Evolutionary conservation across 2,113 vertebrate species (phyloP), one percentile per base, ranked within the genome.

Genomic region (Colinus virginianus): DNA sequence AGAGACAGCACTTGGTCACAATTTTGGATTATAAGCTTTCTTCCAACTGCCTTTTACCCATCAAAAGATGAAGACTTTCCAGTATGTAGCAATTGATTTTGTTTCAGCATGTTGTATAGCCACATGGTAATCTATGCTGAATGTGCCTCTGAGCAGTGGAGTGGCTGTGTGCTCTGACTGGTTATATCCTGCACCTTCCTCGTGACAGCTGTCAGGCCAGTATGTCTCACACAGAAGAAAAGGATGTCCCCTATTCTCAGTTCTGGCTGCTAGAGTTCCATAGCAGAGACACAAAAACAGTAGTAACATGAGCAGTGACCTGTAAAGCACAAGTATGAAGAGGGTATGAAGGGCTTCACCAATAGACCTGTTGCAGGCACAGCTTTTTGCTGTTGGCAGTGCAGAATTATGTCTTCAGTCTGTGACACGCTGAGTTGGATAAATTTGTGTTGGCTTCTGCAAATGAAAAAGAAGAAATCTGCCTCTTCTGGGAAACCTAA

Each of bases 401-500:
- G 22, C 40, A 46, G 72, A 88, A 74, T 69, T 70, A 77, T 66
- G 43, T 85, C 55, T 87, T 88, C 74, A 88, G 42, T 87, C 87
- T 94, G 48, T 94, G 86, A 90, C 63, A 90, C 25, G 34, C 2
- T 11, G 69, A 81, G 61, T 78, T 93, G 70, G 72, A 89, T 68
- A 84, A 42, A 78, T 77, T 81, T 68, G 22, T 76, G 45, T 81
- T 89, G 45, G 11, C 49, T 87, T 93, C 55, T 92, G 79, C 69
- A 92, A 87, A 63, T 87, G n/a, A 88, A 63, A n/a, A 79, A n/a
- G 64, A 32, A 49, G 48, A 45, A 45, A 43, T 71, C 71, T 80
- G 40, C 32, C 40, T 87, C 53, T 87, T 89, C 92, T 95, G 80
- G 79, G 77, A 93, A 95, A 91, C 61, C 38, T 91, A 76, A 79